phyloP scores from a whole-genome alignment of 2,888 invertebrate genomes.

The Pristionchus fissidentatus region DNA sequence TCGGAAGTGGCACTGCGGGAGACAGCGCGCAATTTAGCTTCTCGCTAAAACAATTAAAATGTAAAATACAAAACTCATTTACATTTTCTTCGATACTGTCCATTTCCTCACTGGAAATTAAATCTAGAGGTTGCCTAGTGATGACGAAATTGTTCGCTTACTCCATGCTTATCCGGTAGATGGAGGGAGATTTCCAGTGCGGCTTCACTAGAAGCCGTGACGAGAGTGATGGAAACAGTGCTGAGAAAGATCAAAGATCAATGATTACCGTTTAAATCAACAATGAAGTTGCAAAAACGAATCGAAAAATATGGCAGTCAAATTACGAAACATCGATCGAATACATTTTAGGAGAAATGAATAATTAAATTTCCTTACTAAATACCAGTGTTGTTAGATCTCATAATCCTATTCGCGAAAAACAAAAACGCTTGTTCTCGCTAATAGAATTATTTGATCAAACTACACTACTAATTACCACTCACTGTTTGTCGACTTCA shows the following conservation, averaged over 20 bases:
- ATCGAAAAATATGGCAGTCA: too few relatives aligned
- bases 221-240: not conserved
- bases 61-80: too few relatives aligned
- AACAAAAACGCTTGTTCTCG: too few relatives aligned
- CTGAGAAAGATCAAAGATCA: constrained; percentile 14
- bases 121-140: not conserved
- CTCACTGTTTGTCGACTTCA: not conserved
- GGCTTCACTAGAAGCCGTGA: not conserved
- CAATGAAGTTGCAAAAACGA: too few relatives aligned
- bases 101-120: not conserved
- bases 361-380: too few relatives aligned
- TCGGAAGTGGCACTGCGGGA: not conserved
- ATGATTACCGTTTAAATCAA: too few relatives aligned
- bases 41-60: not conserved
- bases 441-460: too few relatives aligned
- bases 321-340: too few relatives aligned
- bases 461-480: too few relatives aligned
- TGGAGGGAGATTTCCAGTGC: not conserved
- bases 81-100: not conserved
- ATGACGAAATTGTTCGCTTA: not conserved
- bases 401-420: too few relatives aligned
- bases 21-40: not conserved
- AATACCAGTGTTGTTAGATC: too few relatives aligned
- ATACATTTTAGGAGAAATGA: too few relatives aligned
- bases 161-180: not conserved